Percentiles rank a stretch among this genome's conserved stretches.
Evolutionary conservation across 2,888 invertebrate species (phyloP).

Genomic region (Macaria notata): DNA sequence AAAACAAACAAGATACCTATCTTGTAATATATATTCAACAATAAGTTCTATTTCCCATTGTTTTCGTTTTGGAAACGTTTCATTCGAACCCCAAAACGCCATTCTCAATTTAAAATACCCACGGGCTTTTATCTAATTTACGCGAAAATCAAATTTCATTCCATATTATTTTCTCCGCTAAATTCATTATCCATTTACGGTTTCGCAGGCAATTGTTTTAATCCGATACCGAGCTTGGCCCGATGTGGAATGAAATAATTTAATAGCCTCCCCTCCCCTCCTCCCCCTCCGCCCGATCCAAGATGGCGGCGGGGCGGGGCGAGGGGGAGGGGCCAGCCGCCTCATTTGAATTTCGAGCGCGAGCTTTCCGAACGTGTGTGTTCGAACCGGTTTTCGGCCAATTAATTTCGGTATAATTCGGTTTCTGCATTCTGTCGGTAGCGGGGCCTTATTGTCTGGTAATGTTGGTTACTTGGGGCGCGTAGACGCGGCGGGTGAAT

Average conservation of each 20-base stretch:
- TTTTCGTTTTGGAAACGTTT: no score
- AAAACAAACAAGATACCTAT: no score
- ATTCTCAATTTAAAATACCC: no score
- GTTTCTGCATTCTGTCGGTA: constrained; percentile 59
- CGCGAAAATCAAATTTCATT: constrained; percentile 57
- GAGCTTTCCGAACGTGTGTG: constrained; percentile 78
- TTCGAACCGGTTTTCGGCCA: constrained; percentile 77
- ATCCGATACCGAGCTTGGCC: constrained; percentile 78
- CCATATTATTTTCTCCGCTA: constrained; percentile 75
- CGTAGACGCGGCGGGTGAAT: constrained; percentile 7
- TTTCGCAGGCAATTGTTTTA: constrained; percentile 80
- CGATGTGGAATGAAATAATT: constrained; percentile 81
- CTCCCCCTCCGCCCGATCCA: constrained; percentile 61
- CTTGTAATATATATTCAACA: no score
- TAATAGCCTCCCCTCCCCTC: constrained; percentile 68
- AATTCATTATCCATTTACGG: constrained; percentile 81
- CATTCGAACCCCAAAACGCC: no score
- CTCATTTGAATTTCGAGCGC: constrained; percentile 81
- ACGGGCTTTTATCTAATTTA: no score
- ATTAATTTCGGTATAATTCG: constrained; percentile 78
- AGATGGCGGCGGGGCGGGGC: constrained; percentile 79
- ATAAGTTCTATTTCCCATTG: no score
- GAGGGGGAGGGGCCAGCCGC: constrained; percentile 74
- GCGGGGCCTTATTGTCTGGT: constrained; percentile 56
- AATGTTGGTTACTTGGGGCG: constrained; percentile 48